Conservation (phyloP, 2,888 invertebrate genomes). For the Chaitophorus viminalis region DNA sequence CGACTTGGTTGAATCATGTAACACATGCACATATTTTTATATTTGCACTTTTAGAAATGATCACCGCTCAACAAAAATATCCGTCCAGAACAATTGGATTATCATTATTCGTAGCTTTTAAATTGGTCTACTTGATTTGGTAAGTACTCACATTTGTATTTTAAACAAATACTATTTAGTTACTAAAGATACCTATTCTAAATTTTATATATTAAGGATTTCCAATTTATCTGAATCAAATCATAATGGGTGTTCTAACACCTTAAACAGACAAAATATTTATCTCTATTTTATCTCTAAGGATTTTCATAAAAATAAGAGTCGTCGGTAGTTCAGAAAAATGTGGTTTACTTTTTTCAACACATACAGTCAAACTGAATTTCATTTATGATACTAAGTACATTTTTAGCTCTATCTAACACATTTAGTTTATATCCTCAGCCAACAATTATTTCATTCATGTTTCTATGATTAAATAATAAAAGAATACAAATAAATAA, state of each 20-base stretch:
- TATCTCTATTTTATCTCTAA: no score
- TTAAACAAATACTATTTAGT: not conserved
- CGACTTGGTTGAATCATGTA: slow-evolving; percentile 90
- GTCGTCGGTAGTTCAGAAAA: no score
- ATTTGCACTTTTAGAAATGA: slow-evolving; percentile 80
- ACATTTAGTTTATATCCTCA: not conserved
- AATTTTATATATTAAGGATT: no score
- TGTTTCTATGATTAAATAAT: not conserved
- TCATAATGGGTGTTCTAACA: no score
- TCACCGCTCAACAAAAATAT: slow-evolving; percentile 80
- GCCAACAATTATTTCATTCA: not conserved
- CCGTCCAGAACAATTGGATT: slow-evolving; percentile 69
- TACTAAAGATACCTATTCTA: no score
- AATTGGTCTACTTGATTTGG: slow-evolving; percentile 71
- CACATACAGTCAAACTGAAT: not conserved
- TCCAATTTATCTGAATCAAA: no score
- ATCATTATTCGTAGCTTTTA: slow-evolving; percentile 10
- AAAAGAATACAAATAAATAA: no score
- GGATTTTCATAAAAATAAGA: no score
- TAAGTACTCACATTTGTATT: slow-evolving; percentile 66
- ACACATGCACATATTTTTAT: slow-evolving; percentile 90
- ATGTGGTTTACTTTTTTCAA: not conserved
- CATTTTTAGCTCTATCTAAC: not conserved
- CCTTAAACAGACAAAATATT: no score
- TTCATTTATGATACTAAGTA: not conserved